Evolutionary conservation across 2,888 invertebrate genomes (phyloP).

Genomic region (Desoria tigrina): DNA sequence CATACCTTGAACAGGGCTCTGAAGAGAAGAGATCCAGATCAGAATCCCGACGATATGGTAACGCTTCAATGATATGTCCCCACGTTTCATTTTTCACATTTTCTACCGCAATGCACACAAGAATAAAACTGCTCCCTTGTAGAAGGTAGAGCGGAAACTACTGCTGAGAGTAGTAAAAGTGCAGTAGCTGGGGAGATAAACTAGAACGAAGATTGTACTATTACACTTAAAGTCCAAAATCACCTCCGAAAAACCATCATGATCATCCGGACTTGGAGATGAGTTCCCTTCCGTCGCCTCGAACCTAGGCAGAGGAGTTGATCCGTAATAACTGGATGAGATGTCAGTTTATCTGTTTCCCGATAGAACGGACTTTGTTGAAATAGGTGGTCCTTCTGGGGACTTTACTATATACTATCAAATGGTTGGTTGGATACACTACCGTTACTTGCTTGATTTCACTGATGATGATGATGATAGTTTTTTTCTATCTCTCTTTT

Average conservation of each 20-base stretch:
- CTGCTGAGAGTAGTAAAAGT: no score
- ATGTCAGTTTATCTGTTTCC: not conserved
- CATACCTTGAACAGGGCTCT: slow-evolving; percentile 27
- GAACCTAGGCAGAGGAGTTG: not conserved
- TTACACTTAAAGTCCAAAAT: not conserved
- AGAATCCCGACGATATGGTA: slow-evolving; percentile 27
- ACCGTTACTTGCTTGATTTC: slow-evolving; percentile 8
- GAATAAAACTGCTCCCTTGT: not conserved
- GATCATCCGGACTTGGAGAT: not conserved
- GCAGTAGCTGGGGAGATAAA: no score
- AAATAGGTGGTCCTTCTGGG: no score
- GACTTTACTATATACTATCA: not conserved
- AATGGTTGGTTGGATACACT: not conserved
- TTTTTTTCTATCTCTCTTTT: not conserved
- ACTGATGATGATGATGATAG: slow-evolving; percentile 2
- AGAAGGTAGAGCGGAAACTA: no score
- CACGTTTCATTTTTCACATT: slow-evolving; percentile 41
- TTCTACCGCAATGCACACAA: slow-evolving; percentile 16
- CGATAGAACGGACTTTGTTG: no score
- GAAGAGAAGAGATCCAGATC: slow-evolving; percentile 28
- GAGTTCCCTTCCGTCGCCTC: slow-evolving; percentile 5
- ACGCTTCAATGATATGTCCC: slow-evolving; percentile 23
- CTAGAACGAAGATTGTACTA: not conserved
- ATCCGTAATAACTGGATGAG: slow-evolving; percentile 17
- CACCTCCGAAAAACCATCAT: not conserved